Conservation (phyloP, 2,888 invertebrate genomes). For the Norana najaformis region DNA sequence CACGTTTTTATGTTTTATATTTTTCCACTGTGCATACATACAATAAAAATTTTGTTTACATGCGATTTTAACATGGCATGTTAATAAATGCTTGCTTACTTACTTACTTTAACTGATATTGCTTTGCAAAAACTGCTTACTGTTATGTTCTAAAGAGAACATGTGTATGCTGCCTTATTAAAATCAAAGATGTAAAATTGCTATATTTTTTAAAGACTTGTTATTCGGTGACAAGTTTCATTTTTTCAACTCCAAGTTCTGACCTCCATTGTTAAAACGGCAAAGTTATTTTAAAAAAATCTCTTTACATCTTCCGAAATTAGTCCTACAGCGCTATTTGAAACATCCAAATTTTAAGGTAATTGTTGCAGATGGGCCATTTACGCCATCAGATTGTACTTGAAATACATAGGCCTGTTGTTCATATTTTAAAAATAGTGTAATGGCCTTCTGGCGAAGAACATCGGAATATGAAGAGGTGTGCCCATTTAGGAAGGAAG, state of each 20-base stretch:
- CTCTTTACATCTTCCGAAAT: background rate
- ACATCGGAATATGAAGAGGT: too few species aligned
- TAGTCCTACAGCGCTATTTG: background rate
- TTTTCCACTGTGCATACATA: background rate
- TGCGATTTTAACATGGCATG: too few species aligned
- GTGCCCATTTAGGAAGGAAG: too few species aligned
- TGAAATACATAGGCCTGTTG: too few species aligned
- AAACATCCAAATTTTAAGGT: background rate
- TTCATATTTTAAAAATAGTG: too few species aligned
- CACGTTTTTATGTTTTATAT: too few species aligned
- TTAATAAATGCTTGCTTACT: too few species aligned
- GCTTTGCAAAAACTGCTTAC: background rate
- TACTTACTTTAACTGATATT: conserved; percentile 13
- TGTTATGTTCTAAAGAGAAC: background rate
- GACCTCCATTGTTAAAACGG: background rate
- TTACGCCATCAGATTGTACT: too few species aligned
- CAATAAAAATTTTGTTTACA: background rate
- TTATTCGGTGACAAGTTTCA: background rate
- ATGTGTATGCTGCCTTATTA: background rate
- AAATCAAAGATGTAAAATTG: background rate
- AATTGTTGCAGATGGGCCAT: too few species aligned
- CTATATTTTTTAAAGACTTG: background rate
- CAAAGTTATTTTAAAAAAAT: background rate
- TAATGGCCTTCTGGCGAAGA: too few species aligned
- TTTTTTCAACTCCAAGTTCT: background rate